Percentiles rank a stretch among this genome's conserved stretches.
Conservation (phyloP, 1,140 invertebrate species). For the Nymphalis io region DNA sequence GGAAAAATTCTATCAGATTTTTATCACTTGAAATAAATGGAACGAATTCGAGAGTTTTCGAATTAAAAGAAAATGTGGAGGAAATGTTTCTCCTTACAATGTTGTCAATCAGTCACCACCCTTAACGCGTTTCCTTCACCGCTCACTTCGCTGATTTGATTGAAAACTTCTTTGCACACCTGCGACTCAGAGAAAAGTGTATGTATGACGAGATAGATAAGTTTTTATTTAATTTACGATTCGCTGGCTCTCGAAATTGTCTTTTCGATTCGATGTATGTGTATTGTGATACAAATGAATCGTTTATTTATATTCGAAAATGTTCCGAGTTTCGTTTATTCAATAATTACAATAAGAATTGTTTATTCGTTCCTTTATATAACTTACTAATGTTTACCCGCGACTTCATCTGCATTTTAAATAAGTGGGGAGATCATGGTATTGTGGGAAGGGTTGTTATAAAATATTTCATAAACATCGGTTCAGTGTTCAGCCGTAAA, state of each 20-base stretch:
- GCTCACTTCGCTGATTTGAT: constrained; percentile 67
- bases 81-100: constrained; percentile 62
- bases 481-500: too few species aligned
- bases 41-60: constrained; percentile 51
- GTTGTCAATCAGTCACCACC: constrained; percentile 73
- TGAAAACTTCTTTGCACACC: constrained; percentile 70
- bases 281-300: background rate
- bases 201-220: constrained; percentile 19
- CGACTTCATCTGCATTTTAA: too few species aligned
- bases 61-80: constrained; percentile 45
- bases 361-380: too few species aligned
- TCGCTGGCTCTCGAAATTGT: constrained; percentile 2
- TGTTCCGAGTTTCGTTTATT: background rate
- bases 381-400: too few species aligned
- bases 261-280: constrained; percentile 8
- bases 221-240: constrained; percentile 33
- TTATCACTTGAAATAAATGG: constrained; percentile 44
- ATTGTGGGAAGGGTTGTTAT: too few species aligned
- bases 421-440: too few species aligned
- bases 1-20: constrained; percentile 29
- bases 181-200: constrained; percentile 47
- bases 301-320: background rate
- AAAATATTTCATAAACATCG: too few species aligned
- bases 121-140: constrained; percentile 56
- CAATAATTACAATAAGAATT: background rate